Evolutionary conservation across 2,113 vertebrate species (phyloP), one percentile per base, ranked within the genome.

Genomic region (Xyliphius kryptos): DNA sequence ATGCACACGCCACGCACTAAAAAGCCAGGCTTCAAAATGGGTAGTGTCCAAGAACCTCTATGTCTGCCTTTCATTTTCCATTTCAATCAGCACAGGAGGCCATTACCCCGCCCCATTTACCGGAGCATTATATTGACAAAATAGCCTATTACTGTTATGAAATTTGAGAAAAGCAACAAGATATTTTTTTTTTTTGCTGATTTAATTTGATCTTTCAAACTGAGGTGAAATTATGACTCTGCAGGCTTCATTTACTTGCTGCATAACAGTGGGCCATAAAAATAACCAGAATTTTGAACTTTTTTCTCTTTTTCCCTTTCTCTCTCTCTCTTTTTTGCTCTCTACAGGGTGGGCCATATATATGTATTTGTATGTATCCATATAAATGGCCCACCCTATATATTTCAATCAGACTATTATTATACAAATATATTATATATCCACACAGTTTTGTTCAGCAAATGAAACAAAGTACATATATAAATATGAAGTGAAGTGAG

Each of bases 91-190:
- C 72, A 77, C 69, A 71, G 75, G 80, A 72, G 74, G 80, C 78
- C 82, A 80, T 82, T 77, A 80, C 76, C 61, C 61, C 79, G 80
- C 76, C 75, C 76, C 81, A 85, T 85, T 85, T 82, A 75, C 80
- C 72, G 72, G 58, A 52, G 79, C 79, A 82, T 86, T 84, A 84
- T 81, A 70, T 79, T 83, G 80, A 85, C 76, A 81, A 80, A 83
- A 81, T 71, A 66, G 64, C 48, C 74, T 74, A 82, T 82, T 83
- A 74, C 71, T 52, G 71, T 77, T 73, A 72, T 63, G 68, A 78
- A 71, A 74, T 83, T 70, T 77, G 59, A 13, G 67, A 51, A 60
- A 71, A 69, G 63, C 77, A 69, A 76, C 43, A 56, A n/a, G 61
- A 73, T 75, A 75, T 74, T 76, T 59, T 46, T 57, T 69, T 63